These are phyloP conservation scores for Tholera decimalis DNA, from an alignment of 2,888 invertebrate genomes.

Conservation along the genomic window DNA sequence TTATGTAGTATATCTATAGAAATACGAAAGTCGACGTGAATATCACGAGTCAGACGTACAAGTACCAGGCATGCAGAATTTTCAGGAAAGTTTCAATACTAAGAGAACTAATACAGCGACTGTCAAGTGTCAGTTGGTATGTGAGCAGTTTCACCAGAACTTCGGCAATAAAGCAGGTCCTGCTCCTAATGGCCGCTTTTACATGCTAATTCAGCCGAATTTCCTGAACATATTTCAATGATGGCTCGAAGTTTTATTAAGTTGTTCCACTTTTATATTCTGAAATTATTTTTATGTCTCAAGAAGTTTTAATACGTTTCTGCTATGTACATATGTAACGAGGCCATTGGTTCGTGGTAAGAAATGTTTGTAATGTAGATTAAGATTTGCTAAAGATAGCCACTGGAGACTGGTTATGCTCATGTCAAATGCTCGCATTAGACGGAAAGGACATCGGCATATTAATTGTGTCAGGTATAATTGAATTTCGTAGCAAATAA, in stretches of 20 bases:
- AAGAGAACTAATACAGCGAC: constrained; percentile 44
- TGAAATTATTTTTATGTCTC: constrained; percentile 17
- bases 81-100: constrained; percentile 27
- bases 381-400: too few relatives aligned
- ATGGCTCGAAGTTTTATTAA: constrained; percentile 39
- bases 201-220: constrained; percentile 39
- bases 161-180: constrained; percentile 55
- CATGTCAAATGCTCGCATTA: constrained; percentile 5
- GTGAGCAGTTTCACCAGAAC: constrained; percentile 46
- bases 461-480: too few relatives aligned
- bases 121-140: constrained; percentile 41
- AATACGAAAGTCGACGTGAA: not conserved
- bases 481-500: too few relatives aligned
- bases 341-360: not conserved
- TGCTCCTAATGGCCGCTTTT: constrained; percentile 17
- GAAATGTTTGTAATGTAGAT: too few relatives aligned
- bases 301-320: constrained; percentile 33
- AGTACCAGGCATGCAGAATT: constrained; percentile 47
- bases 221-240: constrained; percentile 45
- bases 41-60: not conserved
- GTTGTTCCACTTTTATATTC: constrained; percentile 33
- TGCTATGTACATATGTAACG: constrained; percentile 12
- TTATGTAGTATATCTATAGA: not conserved
- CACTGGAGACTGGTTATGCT: too few relatives aligned
- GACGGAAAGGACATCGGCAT: too few relatives aligned